These are phyloP conservation scores for Uropsilus gracilis DNA, from an alignment of 2,113 vertebrate genomes.

Conservation along the genomic window DNA sequence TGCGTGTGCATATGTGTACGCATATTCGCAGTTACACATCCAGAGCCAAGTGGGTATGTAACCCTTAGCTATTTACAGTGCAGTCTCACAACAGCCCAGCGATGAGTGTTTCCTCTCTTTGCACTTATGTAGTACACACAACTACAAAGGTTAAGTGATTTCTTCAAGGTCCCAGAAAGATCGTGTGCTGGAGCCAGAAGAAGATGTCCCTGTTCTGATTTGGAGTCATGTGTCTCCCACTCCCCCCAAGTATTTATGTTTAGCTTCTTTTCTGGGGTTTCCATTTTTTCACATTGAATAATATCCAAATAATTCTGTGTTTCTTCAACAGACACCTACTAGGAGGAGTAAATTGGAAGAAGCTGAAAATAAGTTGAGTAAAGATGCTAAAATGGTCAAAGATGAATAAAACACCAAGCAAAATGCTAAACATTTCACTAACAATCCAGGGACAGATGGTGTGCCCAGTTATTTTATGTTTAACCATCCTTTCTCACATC, in stretches of 20 bases:
- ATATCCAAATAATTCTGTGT: background rate
- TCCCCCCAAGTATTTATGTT: background rate
- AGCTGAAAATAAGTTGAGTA: background rate
- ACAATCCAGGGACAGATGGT: fast-evolving
- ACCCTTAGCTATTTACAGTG: background rate
- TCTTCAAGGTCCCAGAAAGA: background rate
- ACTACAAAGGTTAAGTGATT: fast-evolving
- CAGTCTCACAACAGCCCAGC: background rate
- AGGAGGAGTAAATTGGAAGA: background rate
- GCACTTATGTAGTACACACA: fast-evolving
- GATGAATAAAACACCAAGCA: background rate
- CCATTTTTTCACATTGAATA: background rate
- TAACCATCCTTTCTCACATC: too few species aligned
- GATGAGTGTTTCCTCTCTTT: fast-evolving
- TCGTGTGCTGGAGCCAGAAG: background rate
- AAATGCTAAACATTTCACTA: background rate
- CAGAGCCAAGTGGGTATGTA: fast-evolving
- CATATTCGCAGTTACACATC: background rate
- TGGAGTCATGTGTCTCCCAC: fast-evolving
- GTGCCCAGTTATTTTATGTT: too few species aligned
- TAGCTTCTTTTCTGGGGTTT: background rate
- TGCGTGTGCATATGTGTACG: background rate
- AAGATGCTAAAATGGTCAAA: background rate
- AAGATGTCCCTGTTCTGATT: background rate
- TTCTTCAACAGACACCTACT: background rate